phyloP scores from a whole-genome alignment of 2,797 vertebrate genomes.

The Microhierax caerulescens region DNA sequence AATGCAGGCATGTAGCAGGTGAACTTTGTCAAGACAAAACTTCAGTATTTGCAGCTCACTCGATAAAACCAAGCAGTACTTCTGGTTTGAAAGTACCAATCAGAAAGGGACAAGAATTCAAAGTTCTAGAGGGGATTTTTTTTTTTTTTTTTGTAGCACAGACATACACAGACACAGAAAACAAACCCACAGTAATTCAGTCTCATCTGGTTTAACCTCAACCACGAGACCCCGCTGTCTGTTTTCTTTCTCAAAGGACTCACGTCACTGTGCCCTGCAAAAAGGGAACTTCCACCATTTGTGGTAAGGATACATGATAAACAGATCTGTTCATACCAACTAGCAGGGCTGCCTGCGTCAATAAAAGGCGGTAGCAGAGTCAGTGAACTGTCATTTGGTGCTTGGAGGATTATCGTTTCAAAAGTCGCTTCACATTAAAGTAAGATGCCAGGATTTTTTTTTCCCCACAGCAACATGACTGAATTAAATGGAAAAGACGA shows the following conservation, averaged over 20 bases:
- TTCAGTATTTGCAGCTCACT: background rate
- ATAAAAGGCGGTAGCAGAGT: constrained; percentile 66
- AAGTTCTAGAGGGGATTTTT: background rate
- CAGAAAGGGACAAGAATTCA: background rate
- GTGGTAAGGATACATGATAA: constrained; percentile 73
- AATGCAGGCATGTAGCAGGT: background rate
- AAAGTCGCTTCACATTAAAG: background rate
- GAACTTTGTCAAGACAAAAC: background rate
- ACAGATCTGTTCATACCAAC: constrained; percentile 50
- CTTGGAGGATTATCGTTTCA: background rate
- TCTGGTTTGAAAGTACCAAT: background rate
- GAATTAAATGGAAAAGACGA: constrained; percentile 53
- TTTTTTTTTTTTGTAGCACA: background rate
- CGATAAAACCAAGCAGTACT: background rate
- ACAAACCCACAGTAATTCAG: constrained; percentile 43
- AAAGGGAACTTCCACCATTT: constrained; percentile 76
- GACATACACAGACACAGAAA: background rate
- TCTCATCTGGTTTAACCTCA: constrained; percentile 66
- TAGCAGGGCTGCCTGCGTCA: background rate
- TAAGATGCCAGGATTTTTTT: constrained; percentile 75
- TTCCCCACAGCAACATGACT: constrained; percentile 46
- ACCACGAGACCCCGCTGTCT: constrained; percentile 58
- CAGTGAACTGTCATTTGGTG: background rate
- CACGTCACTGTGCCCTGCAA: constrained; percentile 69
- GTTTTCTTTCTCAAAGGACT: constrained; percentile 62